Evolutionary conservation across 1,140 invertebrate species (phyloP).

Genomic region (Solen grandis): DNA sequence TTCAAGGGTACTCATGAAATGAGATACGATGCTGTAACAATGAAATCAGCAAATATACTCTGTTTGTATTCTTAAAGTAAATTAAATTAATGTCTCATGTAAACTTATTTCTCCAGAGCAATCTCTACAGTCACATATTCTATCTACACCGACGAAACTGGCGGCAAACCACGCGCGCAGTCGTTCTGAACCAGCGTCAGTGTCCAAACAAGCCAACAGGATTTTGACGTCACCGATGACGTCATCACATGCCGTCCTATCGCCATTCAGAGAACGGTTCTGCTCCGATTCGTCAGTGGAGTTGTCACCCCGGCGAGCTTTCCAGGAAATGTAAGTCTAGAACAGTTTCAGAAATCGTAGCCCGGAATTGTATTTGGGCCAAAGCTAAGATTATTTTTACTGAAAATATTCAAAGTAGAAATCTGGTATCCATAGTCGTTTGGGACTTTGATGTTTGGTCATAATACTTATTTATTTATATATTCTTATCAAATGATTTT

Average conservation of each 20-base stretch:
- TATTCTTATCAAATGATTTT: background rate
- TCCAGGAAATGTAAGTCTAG: conserved; percentile 52
- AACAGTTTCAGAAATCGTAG: background rate
- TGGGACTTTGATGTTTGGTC: too few relatives aligned
- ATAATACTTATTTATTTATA: background rate
- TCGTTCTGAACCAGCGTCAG: conserved; percentile 47
- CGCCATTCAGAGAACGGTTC: conserved; percentile 49
- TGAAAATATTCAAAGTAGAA: background rate
- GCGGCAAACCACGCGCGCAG: conserved; percentile 15
- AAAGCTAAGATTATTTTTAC: background rate
- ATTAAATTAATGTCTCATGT: too few relatives aligned
- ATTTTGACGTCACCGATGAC: background rate
- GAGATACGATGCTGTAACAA: too few relatives aligned
- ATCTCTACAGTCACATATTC: background rate
- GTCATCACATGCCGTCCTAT: background rate
- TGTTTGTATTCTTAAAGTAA: too few relatives aligned
- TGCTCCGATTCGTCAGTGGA: conserved; percentile 49
- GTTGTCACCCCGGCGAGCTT: conserved; percentile 42
- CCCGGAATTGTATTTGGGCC: background rate
- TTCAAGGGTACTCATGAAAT: too few relatives aligned
- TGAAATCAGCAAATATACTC: too few relatives aligned
- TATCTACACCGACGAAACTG: background rate
- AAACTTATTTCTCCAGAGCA: background rate
- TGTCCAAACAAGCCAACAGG: conserved; percentile 35
- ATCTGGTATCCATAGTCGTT: too few relatives aligned